These are phyloP conservation scores for Hepsetus odoe DNA, from an alignment of 2,113 vertebrate genomes.

Conservation along the genomic window DNA sequence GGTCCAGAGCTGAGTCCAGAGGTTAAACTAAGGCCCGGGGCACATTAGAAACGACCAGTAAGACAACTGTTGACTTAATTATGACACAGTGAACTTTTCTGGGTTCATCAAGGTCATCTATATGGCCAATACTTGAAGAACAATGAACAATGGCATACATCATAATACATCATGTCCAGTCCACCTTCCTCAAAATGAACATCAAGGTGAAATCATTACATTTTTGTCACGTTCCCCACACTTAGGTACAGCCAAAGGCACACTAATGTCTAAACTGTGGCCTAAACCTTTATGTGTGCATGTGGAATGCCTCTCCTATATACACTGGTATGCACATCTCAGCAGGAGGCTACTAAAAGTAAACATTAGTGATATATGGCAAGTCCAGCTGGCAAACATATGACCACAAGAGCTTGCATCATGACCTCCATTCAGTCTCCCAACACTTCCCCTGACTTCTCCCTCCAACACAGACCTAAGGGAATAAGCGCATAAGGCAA, in stretches of 20 bases:
- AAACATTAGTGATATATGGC: conserved; percentile 58
- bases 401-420: conserved; percentile 34
- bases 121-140: background rate
- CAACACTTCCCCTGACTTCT: conserved; percentile 14
- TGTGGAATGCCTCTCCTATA: conserved; percentile 9
- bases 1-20: background rate
- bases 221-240: background rate
- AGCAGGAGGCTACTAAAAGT: conserved; percentile 41
- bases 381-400: conserved; percentile 54
- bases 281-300: conserved; percentile 14
- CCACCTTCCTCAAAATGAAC: too few species aligned
- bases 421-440: conserved; percentile 23
- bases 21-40: background rate
- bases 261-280: background rate
- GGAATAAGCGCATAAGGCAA: background rate
- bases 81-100: background rate
- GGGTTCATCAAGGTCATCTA: too few species aligned
- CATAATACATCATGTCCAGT: too few species aligned
- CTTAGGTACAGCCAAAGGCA: background rate
- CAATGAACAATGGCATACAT: background rate
- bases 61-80: background rate
- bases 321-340: conserved; percentile 35
- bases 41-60: background rate
- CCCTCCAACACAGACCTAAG: background rate
- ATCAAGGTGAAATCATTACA: too few species aligned